Evolutionary conservation across 2,888 invertebrate genomes (phyloP), one percentile per base, ranked within the genome.

Genomic region (Drosophila birchii): DNA sequence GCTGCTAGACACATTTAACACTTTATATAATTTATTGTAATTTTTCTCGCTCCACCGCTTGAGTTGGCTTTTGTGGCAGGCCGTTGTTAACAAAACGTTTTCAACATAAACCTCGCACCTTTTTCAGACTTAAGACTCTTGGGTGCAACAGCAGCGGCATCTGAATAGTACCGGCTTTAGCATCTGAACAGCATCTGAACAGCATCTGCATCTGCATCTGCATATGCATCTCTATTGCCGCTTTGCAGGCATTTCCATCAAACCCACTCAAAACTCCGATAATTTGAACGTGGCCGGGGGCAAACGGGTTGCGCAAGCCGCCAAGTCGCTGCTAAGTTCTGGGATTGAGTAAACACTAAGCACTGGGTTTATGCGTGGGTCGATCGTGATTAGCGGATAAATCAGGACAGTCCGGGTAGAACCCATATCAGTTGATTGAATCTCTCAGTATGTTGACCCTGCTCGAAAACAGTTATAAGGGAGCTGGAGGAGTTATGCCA

Each of bases 41-140:
- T 89, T 82, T 69, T 89, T 80, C 87, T 68, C 54, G 41, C 55
- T 36, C 45, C 53, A 23, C 43, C 53, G 55, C 53, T 16, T 62
- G 29, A 41, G 29, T 29, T 68, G 47, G 56, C 38, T 57, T 61
- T 47, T 75, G 69, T 75, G 78, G 61, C 79, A 57, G 74, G 61
- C 78, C 71, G 87, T 81, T 86, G 90, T 81, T 88, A 86, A 90
- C 90, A 86, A 88, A 90, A 90, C 87, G 90, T 76, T 89, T 89
- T 79, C 80, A 78, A 75, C 78, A 85, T 88, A 89, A 89, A 87
- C 85, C 89, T 85, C 89, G 75, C 89, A 84, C 84, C 88, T 85
- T 64, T 47, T 64, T 49, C 41, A 53, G 56, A 56, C 78, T 68
- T 67, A 63, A 59, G 60, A 23, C 64, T 58, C 62, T 57, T 20